phyloP scores from a whole-genome alignment of 2,797 vertebrate species.

The Channa striata region DNA sequence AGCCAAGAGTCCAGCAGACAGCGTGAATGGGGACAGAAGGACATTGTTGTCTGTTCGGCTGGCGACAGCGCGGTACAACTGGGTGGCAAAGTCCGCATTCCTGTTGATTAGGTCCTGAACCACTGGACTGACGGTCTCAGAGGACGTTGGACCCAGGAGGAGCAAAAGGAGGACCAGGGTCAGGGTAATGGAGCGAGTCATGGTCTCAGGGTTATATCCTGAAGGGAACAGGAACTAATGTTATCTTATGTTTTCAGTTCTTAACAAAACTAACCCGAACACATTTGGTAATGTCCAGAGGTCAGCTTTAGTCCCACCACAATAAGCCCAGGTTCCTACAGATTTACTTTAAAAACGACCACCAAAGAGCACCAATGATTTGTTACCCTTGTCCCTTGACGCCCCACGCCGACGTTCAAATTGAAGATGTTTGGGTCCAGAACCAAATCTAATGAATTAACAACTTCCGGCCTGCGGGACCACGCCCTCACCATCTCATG shows the following conservation, averaged over 20 bases:
- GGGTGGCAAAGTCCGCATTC: conserved; percentile 85
- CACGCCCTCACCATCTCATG: conserved; percentile 4
- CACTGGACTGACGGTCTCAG: not conserved
- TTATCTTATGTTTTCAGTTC: too few species aligned
- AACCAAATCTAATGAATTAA: too few species aligned
- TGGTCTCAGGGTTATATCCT: conserved; percentile 28
- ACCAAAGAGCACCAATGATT: too few species aligned
- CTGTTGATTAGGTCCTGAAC: conserved; percentile 76
- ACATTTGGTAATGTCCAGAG: too few species aligned
- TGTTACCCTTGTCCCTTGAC: too few species aligned
- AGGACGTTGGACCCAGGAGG: conserved; percentile 25
- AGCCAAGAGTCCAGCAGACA: conserved; percentile 79
- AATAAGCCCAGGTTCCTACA: too few species aligned
- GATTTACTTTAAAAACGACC: too few species aligned
- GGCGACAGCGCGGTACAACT: conserved; percentile 86
- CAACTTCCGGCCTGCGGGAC: not conserved
- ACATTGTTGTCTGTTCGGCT: conserved; percentile 87
- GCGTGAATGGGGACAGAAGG: conserved; percentile 82
- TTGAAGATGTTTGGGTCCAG: too few species aligned
- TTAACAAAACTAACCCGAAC: too few species aligned
- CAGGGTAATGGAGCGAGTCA: conserved; percentile 9
- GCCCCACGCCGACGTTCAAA: too few species aligned
- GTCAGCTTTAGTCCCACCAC: too few species aligned
- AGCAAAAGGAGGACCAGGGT: conserved; percentile 33
- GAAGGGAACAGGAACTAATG: not conserved